These are phyloP conservation scores for Trididemnum nubilum DNA, from an alignment of 23 tunicate species.

Conservation along the genomic window DNA sequence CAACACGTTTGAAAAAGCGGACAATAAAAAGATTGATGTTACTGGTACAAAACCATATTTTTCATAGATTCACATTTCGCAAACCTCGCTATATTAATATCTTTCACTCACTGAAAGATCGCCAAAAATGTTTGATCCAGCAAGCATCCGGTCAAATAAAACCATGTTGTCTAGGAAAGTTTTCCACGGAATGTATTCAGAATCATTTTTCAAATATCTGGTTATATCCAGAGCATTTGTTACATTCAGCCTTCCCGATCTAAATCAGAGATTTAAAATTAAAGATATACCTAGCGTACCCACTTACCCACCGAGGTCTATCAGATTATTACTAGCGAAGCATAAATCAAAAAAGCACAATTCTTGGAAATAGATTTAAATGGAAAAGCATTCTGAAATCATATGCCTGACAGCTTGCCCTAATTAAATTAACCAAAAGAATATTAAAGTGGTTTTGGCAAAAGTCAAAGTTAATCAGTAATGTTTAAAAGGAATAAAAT, in stretches of 20 bases:
- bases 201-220: slow-evolving; percentile 45
- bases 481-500: too few species aligned
- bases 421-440: too few species aligned
- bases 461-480: too few species aligned
- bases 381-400: background rate
- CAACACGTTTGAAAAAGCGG: too few species aligned
- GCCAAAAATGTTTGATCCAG: slow-evolving; percentile 56
- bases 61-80: too few species aligned
- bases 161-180: slow-evolving; percentile 50
- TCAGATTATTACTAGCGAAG: background rate
- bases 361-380: background rate
- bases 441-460: too few species aligned
- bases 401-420: too few species aligned
- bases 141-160: slow-evolving; percentile 64
- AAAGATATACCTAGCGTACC: too few species aligned
- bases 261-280: too few species aligned
- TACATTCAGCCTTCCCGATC: slow-evolving; percentile 42
- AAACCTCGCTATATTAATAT: too few species aligned
- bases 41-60: too few species aligned
- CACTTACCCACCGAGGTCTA: background rate
- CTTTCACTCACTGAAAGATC: slow-evolving; percentile 71
- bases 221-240: slow-evolving; percentile 53
- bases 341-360: background rate
- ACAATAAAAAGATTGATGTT: too few species aligned
- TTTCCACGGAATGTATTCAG: slow-evolving; percentile 70